Evolutionary conservation across 1,140 invertebrate genomes (phyloP), one percentile per base, ranked within the genome.

Genomic region (Eurosta solidaginis): DNA sequence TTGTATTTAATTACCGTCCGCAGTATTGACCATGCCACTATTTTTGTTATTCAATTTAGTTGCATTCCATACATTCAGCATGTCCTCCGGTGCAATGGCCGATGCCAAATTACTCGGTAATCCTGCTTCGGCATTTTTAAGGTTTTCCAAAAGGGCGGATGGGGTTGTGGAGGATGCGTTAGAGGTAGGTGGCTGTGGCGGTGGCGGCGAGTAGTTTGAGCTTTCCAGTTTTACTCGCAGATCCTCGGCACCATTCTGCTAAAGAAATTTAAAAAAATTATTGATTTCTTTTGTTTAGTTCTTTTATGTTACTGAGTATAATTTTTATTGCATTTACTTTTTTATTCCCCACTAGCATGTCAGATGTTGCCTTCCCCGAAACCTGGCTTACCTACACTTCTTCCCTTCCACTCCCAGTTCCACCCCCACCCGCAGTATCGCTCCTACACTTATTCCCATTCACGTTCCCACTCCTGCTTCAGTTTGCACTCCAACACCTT

Each of bases 201-300:
- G 86, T 84, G 79, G 88, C 79, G 80, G 90, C 84, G 83, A 89
- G 89, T 82, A 91, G 88, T 81, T 87, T 3, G 89, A 90, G 63
- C 84, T 87, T 82, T 91, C 91, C 87, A 88, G 89, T 82, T 91
- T 91, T 40, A 91, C 89, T 63, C 91, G 90, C 88, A 91, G 87
- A 87, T 91, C 90, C 89, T 88, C 86, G 22, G 87, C 87, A 50
- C 87, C 86, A 14, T 83, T 86, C 87, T 88, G 42, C 6, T 22
- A 44, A 0, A 33, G 9, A 40, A 50, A 20, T 10, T 29, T 14
- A 3, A 63, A 29, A 29, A 36, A 20, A 33, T 22, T 22, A 20
- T 54, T 54, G 5, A 29, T 49, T 49, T 47, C 6, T 3, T 0
- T 9, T 5, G 2, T 33, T 63, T 14, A 74, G 6, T n/a, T 74